phyloP scores from a whole-genome alignment of 2,888 invertebrate genomes.

The Venusia cambrica region DNA sequence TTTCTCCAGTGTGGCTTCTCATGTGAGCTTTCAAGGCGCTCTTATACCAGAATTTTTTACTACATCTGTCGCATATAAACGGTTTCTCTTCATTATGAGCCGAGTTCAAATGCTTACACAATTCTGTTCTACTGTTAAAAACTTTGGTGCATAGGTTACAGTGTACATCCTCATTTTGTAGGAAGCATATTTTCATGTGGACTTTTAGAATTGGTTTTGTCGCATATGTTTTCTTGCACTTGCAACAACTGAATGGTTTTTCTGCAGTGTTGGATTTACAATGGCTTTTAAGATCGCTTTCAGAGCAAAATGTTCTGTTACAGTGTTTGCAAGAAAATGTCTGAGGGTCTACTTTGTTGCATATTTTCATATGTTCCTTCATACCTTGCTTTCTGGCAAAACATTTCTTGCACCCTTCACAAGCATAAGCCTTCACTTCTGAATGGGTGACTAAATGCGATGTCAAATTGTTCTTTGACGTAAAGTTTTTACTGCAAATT shows the following conservation, averaged over 20 bases:
- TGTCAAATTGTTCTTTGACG: neutral
- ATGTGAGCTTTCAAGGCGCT: conserved; percentile 18
- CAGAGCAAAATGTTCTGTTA: no score
- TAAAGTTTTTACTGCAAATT: conserved; percentile 7
- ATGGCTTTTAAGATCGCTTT: conserved; percentile 6
- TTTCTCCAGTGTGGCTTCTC: conserved; percentile 13
- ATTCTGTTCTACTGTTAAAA: neutral
- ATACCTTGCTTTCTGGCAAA: conserved; percentile 3
- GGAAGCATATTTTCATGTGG: conserved; percentile 2
- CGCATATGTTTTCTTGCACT: neutral
- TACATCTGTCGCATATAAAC: conserved; percentile 8
- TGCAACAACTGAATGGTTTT: conserved; percentile 4
- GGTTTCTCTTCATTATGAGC: neutral
- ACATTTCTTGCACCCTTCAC: conserved; percentile 5
- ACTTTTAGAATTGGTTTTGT: neutral
- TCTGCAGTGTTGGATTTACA: neutral
- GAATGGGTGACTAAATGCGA: conserved; percentile 6
- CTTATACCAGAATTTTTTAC: conserved; percentile 6
- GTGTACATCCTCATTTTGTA: neutral
- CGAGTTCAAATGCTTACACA: neutral
- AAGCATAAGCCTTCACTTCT: conserved; percentile 1
- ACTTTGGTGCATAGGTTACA: neutral
- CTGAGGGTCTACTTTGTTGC: conserved; percentile 2
- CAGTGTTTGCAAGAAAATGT: conserved; percentile 1
- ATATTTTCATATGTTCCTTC: conserved; percentile 5